phyloP scores from a whole-genome alignment of 2,113 vertebrate genomes.

The Hydrolagus affinis region DNA sequence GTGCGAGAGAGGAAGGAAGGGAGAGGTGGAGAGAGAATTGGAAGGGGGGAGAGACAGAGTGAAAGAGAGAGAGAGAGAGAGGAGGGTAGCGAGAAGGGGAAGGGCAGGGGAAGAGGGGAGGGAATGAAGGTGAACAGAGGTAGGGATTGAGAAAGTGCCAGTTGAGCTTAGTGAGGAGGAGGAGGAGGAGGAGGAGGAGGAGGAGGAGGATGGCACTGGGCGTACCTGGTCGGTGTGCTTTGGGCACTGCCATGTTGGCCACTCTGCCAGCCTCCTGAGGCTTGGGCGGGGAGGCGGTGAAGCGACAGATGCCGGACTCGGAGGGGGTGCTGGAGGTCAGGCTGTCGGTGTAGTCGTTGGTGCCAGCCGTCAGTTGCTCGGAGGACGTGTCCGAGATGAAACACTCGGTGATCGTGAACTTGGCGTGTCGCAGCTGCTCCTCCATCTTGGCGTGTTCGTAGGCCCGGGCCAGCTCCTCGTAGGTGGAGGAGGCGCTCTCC shows the following conservation, averaged over 20 bases:
- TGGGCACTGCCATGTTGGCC: slow-evolving; percentile 93
- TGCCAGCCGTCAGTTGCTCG: slow-evolving; percentile 95
- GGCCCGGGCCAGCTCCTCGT: slow-evolving; percentile 91
- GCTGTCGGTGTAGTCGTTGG: slow-evolving; percentile 98
- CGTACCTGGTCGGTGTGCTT: slow-evolving; percentile 94
- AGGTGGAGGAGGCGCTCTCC: slow-evolving; percentile 96
- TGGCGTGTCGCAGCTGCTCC: slow-evolving; percentile 93
- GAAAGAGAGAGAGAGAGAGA: no score
- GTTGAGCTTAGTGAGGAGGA: no score
- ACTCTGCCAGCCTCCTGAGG: slow-evolving; percentile 93
- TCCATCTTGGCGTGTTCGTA: slow-evolving; percentile 99
- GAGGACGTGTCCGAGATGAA: slow-evolving; percentile 98
- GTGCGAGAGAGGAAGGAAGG: no score
- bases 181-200: no score
- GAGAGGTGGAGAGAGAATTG: no score
- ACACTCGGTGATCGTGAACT: slow-evolving; percentile 99
- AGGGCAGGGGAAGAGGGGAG: no score
- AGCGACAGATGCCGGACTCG: slow-evolving; percentile 96
- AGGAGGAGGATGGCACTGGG: no score
- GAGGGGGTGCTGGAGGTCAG: slow-evolving; percentile 95
- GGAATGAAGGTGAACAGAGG: no score
- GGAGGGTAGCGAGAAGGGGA: no score
- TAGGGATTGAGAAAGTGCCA: no score
- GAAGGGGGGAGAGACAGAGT: no score
- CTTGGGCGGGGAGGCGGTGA: slow-evolving; percentile 94